Conservation (phyloP, 1,140 invertebrate species). For the Bombus confusus region DNA sequence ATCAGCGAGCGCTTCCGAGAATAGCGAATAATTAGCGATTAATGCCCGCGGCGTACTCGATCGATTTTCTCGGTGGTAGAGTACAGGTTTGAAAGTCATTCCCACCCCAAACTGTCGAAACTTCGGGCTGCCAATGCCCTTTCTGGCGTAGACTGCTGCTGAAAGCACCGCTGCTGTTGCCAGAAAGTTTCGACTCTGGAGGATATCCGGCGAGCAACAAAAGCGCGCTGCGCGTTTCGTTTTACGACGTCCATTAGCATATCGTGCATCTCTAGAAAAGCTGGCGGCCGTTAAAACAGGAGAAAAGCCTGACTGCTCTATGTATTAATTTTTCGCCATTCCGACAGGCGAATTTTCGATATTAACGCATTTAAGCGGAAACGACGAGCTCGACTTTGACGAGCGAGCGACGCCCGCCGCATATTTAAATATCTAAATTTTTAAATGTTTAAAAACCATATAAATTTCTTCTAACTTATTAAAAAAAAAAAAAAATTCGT, state of each 20-base stretch:
- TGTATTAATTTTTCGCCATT: background rate
- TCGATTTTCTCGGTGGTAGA: constrained; percentile 6
- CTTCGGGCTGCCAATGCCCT: constrained; percentile 35
- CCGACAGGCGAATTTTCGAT: background rate
- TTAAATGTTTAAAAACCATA: no score
- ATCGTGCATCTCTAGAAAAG: background rate
- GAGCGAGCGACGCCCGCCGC: no score
- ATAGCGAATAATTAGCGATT: constrained; percentile 32
- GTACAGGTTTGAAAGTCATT: constrained; percentile 7
- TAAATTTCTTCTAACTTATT: no score
- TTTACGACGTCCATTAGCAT: constrained; percentile 29
- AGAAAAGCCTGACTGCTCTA: background rate
- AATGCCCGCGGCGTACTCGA: background rate
- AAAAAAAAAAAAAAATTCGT: no score
- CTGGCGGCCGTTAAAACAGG: background rate
- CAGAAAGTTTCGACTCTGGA: constrained; percentile 30
- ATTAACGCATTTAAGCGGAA: no score
- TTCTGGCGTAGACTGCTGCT: constrained; percentile 8
- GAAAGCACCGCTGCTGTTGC: constrained; percentile 10
- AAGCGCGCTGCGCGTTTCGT: constrained; percentile 18
- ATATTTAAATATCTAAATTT: no score
- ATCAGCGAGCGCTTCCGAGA: background rate
- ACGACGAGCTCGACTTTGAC: no score
- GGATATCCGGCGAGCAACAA: constrained; percentile 32
- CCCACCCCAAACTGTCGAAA: background rate